Evolutionary conservation across 2,797 vertebrate species (phyloP).

Genomic region (Miichthys miiuy): DNA sequence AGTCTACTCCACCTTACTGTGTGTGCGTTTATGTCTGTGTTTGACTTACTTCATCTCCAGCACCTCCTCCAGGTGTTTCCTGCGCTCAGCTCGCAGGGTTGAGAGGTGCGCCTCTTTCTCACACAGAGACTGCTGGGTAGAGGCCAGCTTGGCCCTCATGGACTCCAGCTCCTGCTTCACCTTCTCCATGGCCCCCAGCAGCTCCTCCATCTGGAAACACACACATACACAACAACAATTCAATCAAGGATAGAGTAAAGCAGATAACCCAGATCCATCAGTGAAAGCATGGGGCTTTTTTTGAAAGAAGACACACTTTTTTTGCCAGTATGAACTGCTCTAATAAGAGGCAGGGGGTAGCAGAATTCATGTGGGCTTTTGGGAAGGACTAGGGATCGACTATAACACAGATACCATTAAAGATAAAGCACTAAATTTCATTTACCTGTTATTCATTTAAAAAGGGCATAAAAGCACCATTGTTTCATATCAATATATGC

Average conservation of each 20-base stretch:
- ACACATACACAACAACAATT: constrained; percentile 35
- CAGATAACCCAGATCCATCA: constrained; percentile 12
- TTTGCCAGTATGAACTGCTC: constrained; percentile 18
- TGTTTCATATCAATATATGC: constrained; percentile 11
- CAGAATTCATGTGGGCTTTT: constrained; percentile 32
- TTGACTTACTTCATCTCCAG: constrained; percentile 98
- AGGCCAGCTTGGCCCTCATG: constrained; percentile 97
- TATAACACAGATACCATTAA: constrained; percentile 32
- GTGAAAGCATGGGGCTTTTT: background rate
- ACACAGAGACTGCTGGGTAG: constrained; percentile 96
- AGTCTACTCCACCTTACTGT: constrained; percentile 32
- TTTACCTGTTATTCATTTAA: constrained; percentile 69
- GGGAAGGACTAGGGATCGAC: constrained; percentile 8
- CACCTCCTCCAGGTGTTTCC: constrained; percentile 98
- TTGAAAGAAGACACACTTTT: background rate
- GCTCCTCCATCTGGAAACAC: constrained; percentile 92
- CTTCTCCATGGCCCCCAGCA: constrained; percentile 98
- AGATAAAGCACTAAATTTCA: constrained; percentile 43
- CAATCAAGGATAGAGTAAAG: constrained; percentile 24
- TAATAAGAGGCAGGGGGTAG: constrained; percentile 33
- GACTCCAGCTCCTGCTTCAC: constrained; percentile 98
- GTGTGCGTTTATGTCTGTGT: background rate
- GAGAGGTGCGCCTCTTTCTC: constrained; percentile 98
- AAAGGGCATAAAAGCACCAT: constrained; percentile 28
- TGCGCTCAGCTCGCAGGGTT: constrained; percentile 94